These are phyloP conservation scores for Orestias chungarensis DNA, from an alignment of 2,797 vertebrate species.

Conservation along the genomic window DNA sequence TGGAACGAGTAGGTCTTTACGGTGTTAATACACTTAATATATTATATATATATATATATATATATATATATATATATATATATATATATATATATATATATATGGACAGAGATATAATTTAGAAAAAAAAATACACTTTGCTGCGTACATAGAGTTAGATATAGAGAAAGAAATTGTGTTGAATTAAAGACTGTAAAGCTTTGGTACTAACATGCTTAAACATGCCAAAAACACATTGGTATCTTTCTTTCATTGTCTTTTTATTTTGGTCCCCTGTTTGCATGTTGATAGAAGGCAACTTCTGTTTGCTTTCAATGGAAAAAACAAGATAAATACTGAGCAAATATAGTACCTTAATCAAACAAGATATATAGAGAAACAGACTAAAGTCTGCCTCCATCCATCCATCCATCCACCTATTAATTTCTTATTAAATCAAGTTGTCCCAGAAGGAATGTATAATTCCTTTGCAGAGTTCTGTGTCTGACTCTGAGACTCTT, in stretches of 20 bases:
- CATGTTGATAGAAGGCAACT: conserved; percentile 51
- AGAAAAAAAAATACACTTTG: conserved; percentile 60
- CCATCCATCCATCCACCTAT: not conserved
- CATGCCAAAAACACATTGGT: conserved; percentile 50
- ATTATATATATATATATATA: conserved; percentile 42
- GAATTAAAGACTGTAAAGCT: conserved; percentile 50
- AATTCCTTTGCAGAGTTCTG: not conserved
- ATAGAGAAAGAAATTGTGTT: conserved; percentile 39
- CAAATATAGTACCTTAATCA: conserved; percentile 37
- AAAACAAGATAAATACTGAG: conserved; percentile 13
- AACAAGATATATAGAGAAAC: not conserved
- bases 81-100: conserved; percentile 49
- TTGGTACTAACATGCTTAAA: conserved; percentile 51
- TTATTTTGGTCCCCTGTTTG: conserved; percentile 53
- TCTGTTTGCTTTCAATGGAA: conserved; percentile 47
- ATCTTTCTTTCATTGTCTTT: conserved; percentile 30
- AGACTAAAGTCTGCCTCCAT: not conserved
- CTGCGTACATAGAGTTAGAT: conserved; percentile 60
- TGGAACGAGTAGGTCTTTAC: conserved; percentile 61
- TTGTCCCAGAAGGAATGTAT: not conserved
- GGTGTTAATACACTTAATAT: conserved; percentile 77
- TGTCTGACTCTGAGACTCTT: not conserved
- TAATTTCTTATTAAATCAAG: not conserved
- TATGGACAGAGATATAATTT: conserved; percentile 67
- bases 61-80: conserved; percentile 64